phyloP scores from a whole-genome alignment of 2,888 invertebrate species.

The Acanthosepion lycidas region DNA sequence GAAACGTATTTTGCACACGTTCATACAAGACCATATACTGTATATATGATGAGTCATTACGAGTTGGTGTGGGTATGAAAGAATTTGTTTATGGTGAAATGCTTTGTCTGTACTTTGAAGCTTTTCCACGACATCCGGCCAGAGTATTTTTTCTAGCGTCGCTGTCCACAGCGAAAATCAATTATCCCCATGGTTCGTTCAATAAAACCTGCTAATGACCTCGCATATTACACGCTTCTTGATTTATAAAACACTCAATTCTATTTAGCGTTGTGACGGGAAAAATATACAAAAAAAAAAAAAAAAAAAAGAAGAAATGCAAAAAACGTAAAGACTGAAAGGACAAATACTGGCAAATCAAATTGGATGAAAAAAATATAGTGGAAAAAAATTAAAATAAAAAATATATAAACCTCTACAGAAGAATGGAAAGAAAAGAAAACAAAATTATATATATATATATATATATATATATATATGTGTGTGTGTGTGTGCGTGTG shows the following conservation, averaged over 20 bases:
- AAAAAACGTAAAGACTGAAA: neutral
- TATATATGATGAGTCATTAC: no score
- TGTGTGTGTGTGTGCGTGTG: no score
- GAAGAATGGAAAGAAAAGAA: no score
- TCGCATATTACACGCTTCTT: neutral
- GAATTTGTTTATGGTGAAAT: neutral
- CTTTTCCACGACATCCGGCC: neutral
- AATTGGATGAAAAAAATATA: no score
- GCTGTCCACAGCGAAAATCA: neutral
- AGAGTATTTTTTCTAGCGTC: neutral
- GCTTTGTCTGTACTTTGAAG: neutral
- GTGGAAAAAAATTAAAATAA: no score
- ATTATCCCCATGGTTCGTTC: neutral
- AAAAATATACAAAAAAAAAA: neutral
- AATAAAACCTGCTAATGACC: conserved; percentile 33
- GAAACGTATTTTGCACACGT: no score
- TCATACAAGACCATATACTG: no score
- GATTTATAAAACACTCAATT: neutral
- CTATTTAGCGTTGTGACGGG: neutral
- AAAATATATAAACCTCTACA: no score
- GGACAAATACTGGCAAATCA: neutral
- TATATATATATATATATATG: no score
- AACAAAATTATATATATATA: neutral
- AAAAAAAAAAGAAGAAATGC: no score
- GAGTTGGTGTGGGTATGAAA: neutral